A percentile compares a stretch with the other conserved stretches of the same genome.
phyloP scores from a whole-genome alignment of 1,140 invertebrate species.

The Leptonema lineaticorne region DNA sequence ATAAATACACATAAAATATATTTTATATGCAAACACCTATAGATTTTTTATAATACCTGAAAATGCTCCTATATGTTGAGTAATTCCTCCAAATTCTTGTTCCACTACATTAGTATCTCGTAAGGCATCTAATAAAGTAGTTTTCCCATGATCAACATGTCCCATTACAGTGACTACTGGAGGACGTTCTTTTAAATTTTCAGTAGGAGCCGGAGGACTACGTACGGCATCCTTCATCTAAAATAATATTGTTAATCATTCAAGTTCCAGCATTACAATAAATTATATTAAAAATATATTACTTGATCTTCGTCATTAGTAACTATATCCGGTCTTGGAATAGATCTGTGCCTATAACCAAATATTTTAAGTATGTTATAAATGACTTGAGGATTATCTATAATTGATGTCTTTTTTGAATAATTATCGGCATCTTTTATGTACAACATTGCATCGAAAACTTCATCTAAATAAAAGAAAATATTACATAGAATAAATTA shows the following conservation, averaged over 20 bases:
- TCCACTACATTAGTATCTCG: slow-evolving; percentile 84
- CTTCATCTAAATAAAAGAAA: slow-evolving; percentile 60
- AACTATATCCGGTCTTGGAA: slow-evolving; percentile 51
- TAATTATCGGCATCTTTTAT: slow-evolving; percentile 59
- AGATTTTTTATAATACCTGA: slow-evolving; percentile 58
- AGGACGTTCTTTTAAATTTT: slow-evolving; percentile 66
- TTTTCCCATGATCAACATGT: slow-evolving; percentile 99
- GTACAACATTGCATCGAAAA: slow-evolving; percentile 69
- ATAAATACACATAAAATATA: background rate
- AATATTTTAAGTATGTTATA: slow-evolving; percentile 66
- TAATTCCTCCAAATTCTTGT: slow-evolving; percentile 98
- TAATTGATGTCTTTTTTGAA: slow-evolving; percentile 44
- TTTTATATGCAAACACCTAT: background rate
- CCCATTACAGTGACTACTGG: slow-evolving; percentile 99
- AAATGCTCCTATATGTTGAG: slow-evolving; percentile 99
- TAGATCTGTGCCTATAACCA: slow-evolving; percentile 60
- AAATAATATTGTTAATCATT: background rate
- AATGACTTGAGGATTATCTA: slow-evolving; percentile 59
- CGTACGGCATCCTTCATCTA: slow-evolving; percentile 54
- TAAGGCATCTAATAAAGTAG: slow-evolving; percentile 90
- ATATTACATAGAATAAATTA: background rate
- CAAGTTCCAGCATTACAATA: background rate
- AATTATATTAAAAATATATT: background rate
- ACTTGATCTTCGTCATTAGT: slow-evolving; percentile 45
- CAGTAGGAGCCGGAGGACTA: slow-evolving; percentile 63